phyloP scores from a whole-genome alignment of 2,888 invertebrate genomes.

The Resseliella maxima region DNA sequence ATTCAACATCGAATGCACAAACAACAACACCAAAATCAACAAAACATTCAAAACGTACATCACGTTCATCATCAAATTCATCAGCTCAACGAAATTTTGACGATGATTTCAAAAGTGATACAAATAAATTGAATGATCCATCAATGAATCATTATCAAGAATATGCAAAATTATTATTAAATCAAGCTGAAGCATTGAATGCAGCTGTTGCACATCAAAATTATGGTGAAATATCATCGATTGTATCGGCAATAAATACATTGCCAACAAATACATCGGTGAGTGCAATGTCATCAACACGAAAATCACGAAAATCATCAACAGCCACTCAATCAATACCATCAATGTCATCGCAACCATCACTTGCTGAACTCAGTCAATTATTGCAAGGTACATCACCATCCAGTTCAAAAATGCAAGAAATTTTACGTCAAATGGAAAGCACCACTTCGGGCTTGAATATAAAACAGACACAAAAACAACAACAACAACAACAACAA shows the following conservation, averaged over 20 bases:
- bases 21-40: constrained; percentile 57
- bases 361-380: constrained; percentile 39
- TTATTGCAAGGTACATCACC: neutral
- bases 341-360: neutral
- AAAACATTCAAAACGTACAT: constrained; percentile 13
- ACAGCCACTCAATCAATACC: constrained; percentile 36
- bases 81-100: constrained; percentile 54
- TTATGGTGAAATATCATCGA: constrained; percentile 45
- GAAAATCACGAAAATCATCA: constrained; percentile 27
- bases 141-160: constrained; percentile 65
- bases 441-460: neutral
- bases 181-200: constrained; percentile 63
- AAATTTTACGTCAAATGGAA: constrained; percentile 15
- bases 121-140: constrained; percentile 67
- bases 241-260: constrained; percentile 26
- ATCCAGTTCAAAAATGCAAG: constrained; percentile 23
- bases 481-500: neutral
- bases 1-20: constrained; percentile 59
- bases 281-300: neutral
- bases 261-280: constrained; percentile 38
- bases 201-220: constrained; percentile 61
- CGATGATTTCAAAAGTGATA: constrained; percentile 67
- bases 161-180: constrained; percentile 66
- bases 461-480: neutral
- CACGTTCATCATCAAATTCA: constrained; percentile 24